Base-by-base conservation (phyloP, 2,888 invertebrate species). In the Ophonus ardosiacus region DNA sequence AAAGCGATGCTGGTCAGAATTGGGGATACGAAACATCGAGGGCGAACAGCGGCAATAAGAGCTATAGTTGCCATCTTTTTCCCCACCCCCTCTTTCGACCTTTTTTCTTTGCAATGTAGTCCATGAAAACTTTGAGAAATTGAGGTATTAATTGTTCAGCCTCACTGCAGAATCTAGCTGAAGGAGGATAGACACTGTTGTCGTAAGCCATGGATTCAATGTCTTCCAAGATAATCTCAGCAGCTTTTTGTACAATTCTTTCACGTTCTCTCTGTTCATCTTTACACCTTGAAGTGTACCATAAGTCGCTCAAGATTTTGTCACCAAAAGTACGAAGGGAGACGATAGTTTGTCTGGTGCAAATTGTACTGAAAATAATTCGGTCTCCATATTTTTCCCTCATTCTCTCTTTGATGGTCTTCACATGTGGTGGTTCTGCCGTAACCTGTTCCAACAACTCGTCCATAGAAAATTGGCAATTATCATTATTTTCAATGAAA, bases 391-490 rank as follows among this genome's bases (percentile, higher is more conserved):
- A 74, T 18, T 17, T 74, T 76, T 81, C 63, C 76, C 51, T 84
- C 31, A 63, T 80, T 21, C 51, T 84, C 59, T 40, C 61, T 81
- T 76, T 86, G 63, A 84, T 74, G 59, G 24, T 76, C 81, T n/a
- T 85, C 71, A 76, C 38, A 80, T 38, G 31, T 71, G 56, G 80
- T 56, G 13, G 56, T 84, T 84, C 79, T 10, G 71, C 85, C 15
- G 76, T 59, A 43, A 86, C 79, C 40, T 81, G 51, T 15, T 86
- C 74, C 65, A 84, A 18, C 76, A 86, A 85, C 68, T 84, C 74
- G 15, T 81, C 65, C 31, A 86, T 40, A 31, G 68, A 68, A 10
- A 43, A 84, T 51, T 84, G 79, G 31, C 63, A 17, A 57, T 51
- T 43, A 17, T 85, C 57, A 21, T 51, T 65, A 17, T 38, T 65